These are phyloP conservation scores for Rousettus leschenaultii DNA, from an alignment of 2,113 vertebrate species.

Conservation along the genomic window DNA sequence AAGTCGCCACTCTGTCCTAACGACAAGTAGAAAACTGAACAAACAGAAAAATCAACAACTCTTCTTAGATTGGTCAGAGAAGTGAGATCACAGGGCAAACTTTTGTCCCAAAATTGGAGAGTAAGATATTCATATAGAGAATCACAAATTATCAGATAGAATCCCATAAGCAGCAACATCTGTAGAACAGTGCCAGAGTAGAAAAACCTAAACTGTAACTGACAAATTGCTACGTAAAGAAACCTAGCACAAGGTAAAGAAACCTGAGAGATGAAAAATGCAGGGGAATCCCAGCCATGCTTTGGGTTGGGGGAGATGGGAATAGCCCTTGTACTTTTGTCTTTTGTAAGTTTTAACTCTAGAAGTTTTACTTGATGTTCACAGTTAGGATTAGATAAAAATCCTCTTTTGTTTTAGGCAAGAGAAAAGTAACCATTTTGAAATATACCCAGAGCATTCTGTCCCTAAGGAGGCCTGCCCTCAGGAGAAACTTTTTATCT, in stretches of 20 bases:
- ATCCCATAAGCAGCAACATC: not conserved
- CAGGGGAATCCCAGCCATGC: not conserved
- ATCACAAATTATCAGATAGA: not conserved
- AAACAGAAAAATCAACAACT: not conserved
- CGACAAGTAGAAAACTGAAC: not conserved
- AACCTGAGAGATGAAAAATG: not conserved
- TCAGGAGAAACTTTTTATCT: not conserved
- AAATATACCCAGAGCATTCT: not conserved
- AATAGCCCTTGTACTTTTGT: not conserved
- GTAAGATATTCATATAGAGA: not conserved
- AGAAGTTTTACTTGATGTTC: not conserved
- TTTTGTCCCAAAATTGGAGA: not conserved
- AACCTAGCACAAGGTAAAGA: not conserved
- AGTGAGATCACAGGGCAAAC: not conserved
- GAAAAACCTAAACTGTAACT: not conserved
- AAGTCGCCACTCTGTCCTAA: not conserved
- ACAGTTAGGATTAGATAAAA: not conserved
- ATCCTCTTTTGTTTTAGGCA: not conserved
- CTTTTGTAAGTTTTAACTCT: not conserved
- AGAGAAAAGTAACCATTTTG: not conserved
- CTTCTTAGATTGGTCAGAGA: not conserved
- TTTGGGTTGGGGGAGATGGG: too few species aligned
- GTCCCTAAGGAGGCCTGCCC: not conserved
- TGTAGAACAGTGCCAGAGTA: not conserved
- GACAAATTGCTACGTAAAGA: not conserved